Percentiles rank a stretch among this genome's conserved stretches.
Evolutionary conservation across 2,888 invertebrate species (phyloP).

Genomic region (Hoplodrina blanda): DNA sequence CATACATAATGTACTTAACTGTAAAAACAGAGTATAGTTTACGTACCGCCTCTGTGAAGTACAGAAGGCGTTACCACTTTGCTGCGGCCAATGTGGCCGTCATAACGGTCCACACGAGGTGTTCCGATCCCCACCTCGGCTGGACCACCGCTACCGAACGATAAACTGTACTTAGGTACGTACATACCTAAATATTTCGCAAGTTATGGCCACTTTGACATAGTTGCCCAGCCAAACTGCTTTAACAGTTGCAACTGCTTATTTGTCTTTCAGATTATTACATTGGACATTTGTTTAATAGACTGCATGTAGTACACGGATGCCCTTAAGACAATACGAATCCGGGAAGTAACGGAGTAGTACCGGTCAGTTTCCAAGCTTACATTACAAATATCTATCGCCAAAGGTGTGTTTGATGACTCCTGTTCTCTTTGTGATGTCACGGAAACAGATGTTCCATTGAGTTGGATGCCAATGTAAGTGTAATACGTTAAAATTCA

Average conservation of each 20-base stretch:
- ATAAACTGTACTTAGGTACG: constrained; percentile 66
- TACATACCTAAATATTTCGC: constrained; percentile 62
- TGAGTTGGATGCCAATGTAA: constrained; percentile 2
- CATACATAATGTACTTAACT: constrained; percentile 56
- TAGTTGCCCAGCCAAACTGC: constrained; percentile 42
- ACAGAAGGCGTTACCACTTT: constrained; percentile 71
- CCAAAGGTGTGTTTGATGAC: constrained; percentile 39
- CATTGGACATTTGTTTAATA: constrained; percentile 27
- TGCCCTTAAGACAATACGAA: constrained; percentile 61
- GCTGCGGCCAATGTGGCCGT: constrained; percentile 69
- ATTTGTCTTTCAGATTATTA: constrained; percentile 35
- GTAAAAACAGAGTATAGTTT: constrained; percentile 54
- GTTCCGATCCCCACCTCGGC: constrained; percentile 68
- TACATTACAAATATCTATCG: constrained; percentile 46
- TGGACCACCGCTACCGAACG: constrained; percentile 63
- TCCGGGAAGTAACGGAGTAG: constrained; percentile 64
- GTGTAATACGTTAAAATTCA: constrained; percentile 12
- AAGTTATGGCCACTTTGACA: constrained; percentile 58
- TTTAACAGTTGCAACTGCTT: constrained; percentile 43
- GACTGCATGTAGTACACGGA: constrained; percentile 48
- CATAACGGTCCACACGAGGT: constrained; percentile 72
- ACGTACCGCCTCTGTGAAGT: constrained; percentile 71
- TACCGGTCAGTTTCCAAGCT: constrained; percentile 47
- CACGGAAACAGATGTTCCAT: constrained; percentile 21
- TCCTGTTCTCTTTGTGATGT: constrained; percentile 16